phyloP scores from a whole-genome alignment of 1,140 invertebrate genomes.

The Platyura marginata region DNA sequence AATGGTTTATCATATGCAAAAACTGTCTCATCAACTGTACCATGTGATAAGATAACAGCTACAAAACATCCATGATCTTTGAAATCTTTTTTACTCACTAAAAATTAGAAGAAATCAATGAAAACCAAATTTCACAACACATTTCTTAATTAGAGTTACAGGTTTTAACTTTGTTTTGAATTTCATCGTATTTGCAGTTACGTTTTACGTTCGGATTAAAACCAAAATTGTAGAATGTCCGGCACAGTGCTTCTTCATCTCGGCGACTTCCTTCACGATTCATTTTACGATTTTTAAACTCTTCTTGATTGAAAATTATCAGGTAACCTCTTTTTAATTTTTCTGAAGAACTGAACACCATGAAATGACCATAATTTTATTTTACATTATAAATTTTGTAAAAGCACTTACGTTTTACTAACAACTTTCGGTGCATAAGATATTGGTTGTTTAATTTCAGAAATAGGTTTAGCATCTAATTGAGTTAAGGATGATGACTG shows the following conservation, averaged over 20 bases:
- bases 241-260: not conserved
- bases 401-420: no score
- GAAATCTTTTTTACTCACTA: not conserved
- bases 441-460: no score
- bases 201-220: not conserved
- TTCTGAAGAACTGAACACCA: no score
- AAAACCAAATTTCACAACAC: not conserved
- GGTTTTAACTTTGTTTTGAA: not conserved
- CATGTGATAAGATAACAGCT: not conserved
- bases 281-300: not conserved
- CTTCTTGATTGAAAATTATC: not conserved
- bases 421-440: no score
- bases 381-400: no score
- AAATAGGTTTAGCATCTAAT: no score
- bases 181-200: not conserved
- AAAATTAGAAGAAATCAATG: not conserved
- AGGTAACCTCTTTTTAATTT: not conserved
- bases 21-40: not conserved
- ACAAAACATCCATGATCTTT: not conserved
- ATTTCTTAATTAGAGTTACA: not conserved
- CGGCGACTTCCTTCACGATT: not conserved
- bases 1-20: not conserved
- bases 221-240: not conserved
- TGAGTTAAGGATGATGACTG: no score
- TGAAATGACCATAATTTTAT: no score